Evolutionary conservation across 2,797 vertebrate species (phyloP).

Genomic region (Dermochelys coriacea): DNA sequence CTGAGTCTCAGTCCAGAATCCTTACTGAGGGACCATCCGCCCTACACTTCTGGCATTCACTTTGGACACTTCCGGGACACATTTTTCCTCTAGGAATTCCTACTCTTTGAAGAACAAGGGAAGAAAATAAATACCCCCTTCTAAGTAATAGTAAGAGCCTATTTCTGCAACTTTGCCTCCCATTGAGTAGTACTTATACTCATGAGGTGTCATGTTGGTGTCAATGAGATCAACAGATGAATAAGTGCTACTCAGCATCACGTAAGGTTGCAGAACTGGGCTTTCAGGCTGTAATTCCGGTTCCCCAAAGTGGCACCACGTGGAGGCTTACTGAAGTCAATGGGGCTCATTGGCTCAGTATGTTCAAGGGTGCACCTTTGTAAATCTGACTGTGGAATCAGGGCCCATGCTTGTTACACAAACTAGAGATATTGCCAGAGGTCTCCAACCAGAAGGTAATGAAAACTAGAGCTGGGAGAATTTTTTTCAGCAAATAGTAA

Average conservation of each 20-base stretch:
- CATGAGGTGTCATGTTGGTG: neutral
- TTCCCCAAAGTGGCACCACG: neutral
- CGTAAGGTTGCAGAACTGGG: neutral
- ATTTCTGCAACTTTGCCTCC: neutral
- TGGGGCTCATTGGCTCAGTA: neutral
- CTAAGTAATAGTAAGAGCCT: neutral
- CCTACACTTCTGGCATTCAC: neutral
- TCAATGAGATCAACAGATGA: neutral
- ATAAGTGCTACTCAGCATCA: neutral
- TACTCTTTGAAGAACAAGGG: neutral
- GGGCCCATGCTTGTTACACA: neutral
- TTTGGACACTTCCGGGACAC: neutral
- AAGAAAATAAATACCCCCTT: neutral
- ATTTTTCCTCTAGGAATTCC: neutral
- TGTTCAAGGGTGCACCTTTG: neutral
- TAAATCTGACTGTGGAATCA: neutral
- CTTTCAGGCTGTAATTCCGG: neutral
- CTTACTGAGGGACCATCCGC: neutral
- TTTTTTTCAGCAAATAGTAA: neutral
- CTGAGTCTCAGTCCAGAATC: neutral
- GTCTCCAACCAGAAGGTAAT: neutral
- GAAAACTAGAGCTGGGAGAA: neutral
- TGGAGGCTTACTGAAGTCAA: neutral
- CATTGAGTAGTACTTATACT: neutral
- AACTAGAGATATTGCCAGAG: neutral